phyloP scores from a whole-genome alignment of 2,888 invertebrate genomes.

The Zhuqinia jingwanae region DNA sequence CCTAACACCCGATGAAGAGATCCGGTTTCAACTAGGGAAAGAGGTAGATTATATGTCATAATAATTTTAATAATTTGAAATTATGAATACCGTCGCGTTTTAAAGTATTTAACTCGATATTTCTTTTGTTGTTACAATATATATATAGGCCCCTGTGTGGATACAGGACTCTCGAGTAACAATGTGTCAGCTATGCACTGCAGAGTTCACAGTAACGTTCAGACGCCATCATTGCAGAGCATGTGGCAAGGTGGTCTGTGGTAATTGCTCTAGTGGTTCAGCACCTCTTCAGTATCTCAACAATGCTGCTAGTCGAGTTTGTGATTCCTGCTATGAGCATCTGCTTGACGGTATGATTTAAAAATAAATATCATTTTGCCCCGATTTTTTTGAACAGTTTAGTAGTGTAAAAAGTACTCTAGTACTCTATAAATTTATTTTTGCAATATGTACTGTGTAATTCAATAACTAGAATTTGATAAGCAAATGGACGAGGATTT shows the following conservation, averaged over 20 bases:
- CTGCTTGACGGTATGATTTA: slow-evolving; percentile 80
- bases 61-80: no score
- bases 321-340: slow-evolving; percentile 83
- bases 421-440: neutral
- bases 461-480: slow-evolving; percentile 77
- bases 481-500: slow-evolving; percentile 78
- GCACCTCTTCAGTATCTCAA: slow-evolving; percentile 83
- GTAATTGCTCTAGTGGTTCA: slow-evolving; percentile 84
- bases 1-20: slow-evolving; percentile 70
- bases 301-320: slow-evolving; percentile 82
- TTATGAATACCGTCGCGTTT: neutral
- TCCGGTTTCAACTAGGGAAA: slow-evolving; percentile 80
- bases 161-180: slow-evolving; percentile 84
- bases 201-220: slow-evolving; percentile 85
- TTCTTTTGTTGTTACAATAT: neutral
- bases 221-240: slow-evolving; percentile 86
- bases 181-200: slow-evolving; percentile 86
- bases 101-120: neutral
- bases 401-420: no score
- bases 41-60: slow-evolving; percentile 80
- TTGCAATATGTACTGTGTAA: no score
- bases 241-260: slow-evolving; percentile 86
- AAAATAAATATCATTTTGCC: no score
- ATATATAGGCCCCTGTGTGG: slow-evolving; percentile 83
- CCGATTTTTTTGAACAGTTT: no score